Conservation (phyloP, 2,113 vertebrate species). For the Podocnemis expansa region DNA sequence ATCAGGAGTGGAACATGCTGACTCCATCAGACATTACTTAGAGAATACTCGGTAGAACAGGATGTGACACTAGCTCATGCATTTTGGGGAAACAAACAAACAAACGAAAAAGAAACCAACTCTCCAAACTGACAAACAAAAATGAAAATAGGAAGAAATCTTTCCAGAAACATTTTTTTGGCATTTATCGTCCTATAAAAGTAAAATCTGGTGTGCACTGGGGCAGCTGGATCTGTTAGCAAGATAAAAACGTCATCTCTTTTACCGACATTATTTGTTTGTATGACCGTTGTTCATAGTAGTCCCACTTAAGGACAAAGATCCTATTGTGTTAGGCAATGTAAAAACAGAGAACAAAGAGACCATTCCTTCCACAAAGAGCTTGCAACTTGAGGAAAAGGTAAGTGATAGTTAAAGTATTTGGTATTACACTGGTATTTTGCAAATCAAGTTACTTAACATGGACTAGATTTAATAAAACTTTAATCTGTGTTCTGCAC, state of each 20-base stretch:
- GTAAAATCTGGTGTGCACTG: not conserved
- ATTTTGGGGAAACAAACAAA: slow-evolving; percentile 16
- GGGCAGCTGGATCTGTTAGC: not conserved
- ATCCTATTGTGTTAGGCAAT: not conserved
- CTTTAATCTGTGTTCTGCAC: not conserved
- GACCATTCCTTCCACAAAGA: not conserved
- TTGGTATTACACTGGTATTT: not conserved
- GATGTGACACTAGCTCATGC: not conserved
- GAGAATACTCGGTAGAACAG: not conserved
- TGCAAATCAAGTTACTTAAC: not conserved
- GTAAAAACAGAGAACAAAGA: not conserved
- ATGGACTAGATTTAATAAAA: not conserved
- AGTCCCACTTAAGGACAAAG: rapidly evolving
- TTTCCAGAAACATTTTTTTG: not conserved
- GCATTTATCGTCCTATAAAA: not conserved
- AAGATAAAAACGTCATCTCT: not conserved
- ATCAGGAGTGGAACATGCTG: not conserved
- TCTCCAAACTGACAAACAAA: no score
- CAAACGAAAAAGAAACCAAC: no score
- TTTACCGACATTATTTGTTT: slow-evolving; percentile 1
- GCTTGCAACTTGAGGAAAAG: not conserved
- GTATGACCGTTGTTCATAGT: not conserved
- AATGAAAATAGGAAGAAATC: not conserved
- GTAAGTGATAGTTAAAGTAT: not conserved
- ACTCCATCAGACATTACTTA: not conserved